Percentiles rank a stretch among this genome's conserved stretches.
phyloP scores from a whole-genome alignment of 92 coral and sea anemone genomes.

The Plumapathes pennacea region DNA sequence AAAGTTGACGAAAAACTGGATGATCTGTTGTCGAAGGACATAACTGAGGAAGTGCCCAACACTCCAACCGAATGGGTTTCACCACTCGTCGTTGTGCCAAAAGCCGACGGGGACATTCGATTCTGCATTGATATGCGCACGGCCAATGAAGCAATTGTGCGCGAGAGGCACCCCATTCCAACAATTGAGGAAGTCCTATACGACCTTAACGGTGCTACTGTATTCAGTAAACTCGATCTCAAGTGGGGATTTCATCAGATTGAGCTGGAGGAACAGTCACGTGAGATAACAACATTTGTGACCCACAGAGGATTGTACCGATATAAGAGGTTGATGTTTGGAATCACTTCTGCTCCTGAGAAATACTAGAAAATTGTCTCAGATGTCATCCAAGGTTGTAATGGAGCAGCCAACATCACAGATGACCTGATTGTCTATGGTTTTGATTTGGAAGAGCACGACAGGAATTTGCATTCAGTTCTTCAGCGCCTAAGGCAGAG shows the following conservation, averaged over 20 bases:
- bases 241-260: slow-evolving; percentile 43
- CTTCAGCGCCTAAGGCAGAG: slow-evolving; percentile 6
- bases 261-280: slow-evolving; percentile 26
- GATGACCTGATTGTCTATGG: slow-evolving; percentile 45
- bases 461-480: slow-evolving; percentile 26
- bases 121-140: slow-evolving; percentile 30
- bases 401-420: slow-evolving; percentile 43
- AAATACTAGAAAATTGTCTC: slow-evolving; percentile 33
- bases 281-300: slow-evolving; percentile 33
- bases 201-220: slow-evolving; percentile 15
- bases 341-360: slow-evolving; percentile 36
- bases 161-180: slow-evolving; percentile 47
- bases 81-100: slow-evolving; percentile 34
- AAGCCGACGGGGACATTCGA: slow-evolving; percentile 24
- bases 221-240: slow-evolving; percentile 20
- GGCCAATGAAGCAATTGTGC: slow-evolving; percentile 15
- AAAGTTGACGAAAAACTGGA: slow-evolving; percentile 28
- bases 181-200: slow-evolving; percentile 32
- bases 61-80: slow-evolving; percentile 25
- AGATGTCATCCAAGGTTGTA: slow-evolving; percentile 22
- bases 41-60: slow-evolving; percentile 18
- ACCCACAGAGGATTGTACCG: slow-evolving; percentile 39
- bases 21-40: slow-evolving; percentile 7
- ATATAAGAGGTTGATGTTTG: slow-evolving; percentile 34
- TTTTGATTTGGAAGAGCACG: slow-evolving; percentile 20